A percentile compares a stretch with the other conserved stretches of the same genome.
phyloP scores from a whole-genome alignment of 2,797 vertebrate species.

The Chromobotia macracanthus region DNA sequence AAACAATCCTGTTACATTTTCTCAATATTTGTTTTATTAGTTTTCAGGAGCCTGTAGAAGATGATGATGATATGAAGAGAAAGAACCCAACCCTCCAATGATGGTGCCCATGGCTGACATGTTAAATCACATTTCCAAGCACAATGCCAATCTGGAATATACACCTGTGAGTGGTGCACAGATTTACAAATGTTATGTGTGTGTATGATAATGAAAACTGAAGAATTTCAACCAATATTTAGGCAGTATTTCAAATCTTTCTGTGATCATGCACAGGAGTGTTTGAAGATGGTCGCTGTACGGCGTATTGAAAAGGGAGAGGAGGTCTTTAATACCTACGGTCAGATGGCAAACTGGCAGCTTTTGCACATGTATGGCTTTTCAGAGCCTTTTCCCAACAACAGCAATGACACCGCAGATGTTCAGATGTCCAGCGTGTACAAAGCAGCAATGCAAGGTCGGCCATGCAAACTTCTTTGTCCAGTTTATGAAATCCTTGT shows the following conservation, averaged over 20 bases:
- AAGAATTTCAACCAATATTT: not conserved
- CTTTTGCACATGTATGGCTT: constrained; percentile 98
- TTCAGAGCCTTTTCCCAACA: constrained; percentile 82
- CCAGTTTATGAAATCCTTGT: not conserved
- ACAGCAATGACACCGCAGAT: constrained; percentile 87
- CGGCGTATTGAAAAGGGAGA: constrained; percentile 78
- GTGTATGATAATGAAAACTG: not conserved
- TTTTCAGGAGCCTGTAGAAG: constrained; percentile 89
- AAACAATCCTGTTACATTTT: not conserved
- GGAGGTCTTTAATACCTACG: constrained; percentile 95
- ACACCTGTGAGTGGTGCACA: constrained; percentile 76
- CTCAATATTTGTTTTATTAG: constrained; percentile 67
- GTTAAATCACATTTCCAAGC: constrained; percentile 88
- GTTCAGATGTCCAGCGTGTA: constrained; percentile 82
- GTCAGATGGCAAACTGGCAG: constrained; percentile 95
- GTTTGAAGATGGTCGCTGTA: constrained; percentile 87
- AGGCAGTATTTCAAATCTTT: not conserved
- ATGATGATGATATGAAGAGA: constrained; percentile 75
- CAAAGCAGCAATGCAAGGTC: constrained; percentile 80
- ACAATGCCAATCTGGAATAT: constrained; percentile 93
- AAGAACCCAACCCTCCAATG: constrained; percentile 83
- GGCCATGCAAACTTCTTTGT: not conserved
- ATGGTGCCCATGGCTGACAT: constrained; percentile 98
- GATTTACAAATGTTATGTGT: not conserved
- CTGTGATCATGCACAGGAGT: constrained; percentile 72